These are phyloP conservation scores for Sphenopsis melanotis DNA, from an alignment of 2,797 vertebrate genomes.

Conservation along the genomic window DNA sequence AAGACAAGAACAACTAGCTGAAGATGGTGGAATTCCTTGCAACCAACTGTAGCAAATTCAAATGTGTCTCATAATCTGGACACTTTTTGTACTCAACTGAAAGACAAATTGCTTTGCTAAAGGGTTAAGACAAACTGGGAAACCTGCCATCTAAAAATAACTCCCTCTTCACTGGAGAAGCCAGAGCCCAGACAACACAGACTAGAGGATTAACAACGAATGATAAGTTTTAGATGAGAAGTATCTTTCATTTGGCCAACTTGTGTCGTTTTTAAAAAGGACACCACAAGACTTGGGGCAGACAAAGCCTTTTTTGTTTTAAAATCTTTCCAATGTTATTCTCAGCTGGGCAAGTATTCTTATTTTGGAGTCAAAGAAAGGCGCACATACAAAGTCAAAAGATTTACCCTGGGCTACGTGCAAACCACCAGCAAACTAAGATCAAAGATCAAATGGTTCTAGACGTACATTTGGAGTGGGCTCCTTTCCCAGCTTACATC, in stretches of 20 bases:
- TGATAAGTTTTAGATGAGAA: neutral
- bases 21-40: neutral
- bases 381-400: neutral
- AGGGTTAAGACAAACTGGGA: conserved; percentile 39
- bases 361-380: neutral
- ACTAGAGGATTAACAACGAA: neutral
- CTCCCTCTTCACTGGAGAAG: neutral
- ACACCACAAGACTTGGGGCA: neutral
- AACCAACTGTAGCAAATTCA: neutral
- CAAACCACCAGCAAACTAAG: neutral
- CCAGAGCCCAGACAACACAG: neutral
- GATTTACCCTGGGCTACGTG: neutral
- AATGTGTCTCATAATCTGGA: neutral
- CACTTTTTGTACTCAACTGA: neutral
- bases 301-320: neutral
- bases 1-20: neutral
- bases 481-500: neutral
- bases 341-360: neutral
- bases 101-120: conserved; percentile 16
- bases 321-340: neutral
- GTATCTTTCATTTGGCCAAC: neutral
- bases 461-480: neutral
- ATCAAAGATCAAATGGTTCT: neutral
- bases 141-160: conserved; percentile 26
- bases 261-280: neutral